Percentiles rank a stretch among this genome's conserved stretches.
phyloP scores from a whole-genome alignment of 1,140 invertebrate species.

The Brachionus paranguensis region DNA sequence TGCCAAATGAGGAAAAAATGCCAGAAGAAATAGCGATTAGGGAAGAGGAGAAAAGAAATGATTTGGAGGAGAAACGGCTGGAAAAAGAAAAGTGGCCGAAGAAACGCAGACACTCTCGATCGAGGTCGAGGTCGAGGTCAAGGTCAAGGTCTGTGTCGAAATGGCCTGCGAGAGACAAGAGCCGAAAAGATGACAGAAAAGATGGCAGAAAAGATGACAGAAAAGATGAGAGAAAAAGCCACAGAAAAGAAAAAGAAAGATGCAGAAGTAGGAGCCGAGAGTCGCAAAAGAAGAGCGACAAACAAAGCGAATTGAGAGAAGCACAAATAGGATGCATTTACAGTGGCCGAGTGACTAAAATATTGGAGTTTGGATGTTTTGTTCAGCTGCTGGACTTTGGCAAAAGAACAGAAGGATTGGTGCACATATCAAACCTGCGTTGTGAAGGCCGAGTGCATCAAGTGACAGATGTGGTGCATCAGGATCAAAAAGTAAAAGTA shows the following conservation, averaged over 20 bases:
- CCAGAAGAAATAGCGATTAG: not conserved
- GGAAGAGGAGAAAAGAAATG: not conserved
- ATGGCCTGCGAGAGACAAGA: slow-evolving; percentile 26
- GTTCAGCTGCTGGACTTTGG: slow-evolving; percentile 82
- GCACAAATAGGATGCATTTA: slow-evolving; percentile 69
- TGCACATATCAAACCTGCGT: slow-evolving; percentile 83
- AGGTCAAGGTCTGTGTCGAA: no score
- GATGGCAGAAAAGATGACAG: slow-evolving; percentile 22
- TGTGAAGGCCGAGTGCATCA: slow-evolving; percentile 85
- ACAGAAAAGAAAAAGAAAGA: slow-evolving; percentile 40
- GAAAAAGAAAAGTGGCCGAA: slow-evolving; percentile 48
- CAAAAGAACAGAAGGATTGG: slow-evolving; percentile 70
- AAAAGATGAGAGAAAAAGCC: slow-evolving; percentile 40
- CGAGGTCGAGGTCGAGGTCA: slow-evolving; percentile 36
- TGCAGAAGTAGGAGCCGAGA: slow-evolving; percentile 38
- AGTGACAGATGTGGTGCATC: slow-evolving; percentile 83
- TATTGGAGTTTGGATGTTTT: slow-evolving; percentile 95
- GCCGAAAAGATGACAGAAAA: slow-evolving; percentile 32
- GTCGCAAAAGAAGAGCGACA: slow-evolving; percentile 38
- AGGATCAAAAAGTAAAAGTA: slow-evolving; percentile 85
- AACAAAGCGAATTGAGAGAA: slow-evolving; percentile 55
- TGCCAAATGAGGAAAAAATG: slow-evolving; percentile 71
- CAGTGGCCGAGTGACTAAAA: slow-evolving; percentile 84
- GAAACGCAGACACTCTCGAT: slow-evolving; percentile 39
- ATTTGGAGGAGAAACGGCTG: not conserved